These are phyloP conservation scores for Clarias magur DNA, from an alignment of 2,113 vertebrate species.

Conservation along the genomic window DNA sequence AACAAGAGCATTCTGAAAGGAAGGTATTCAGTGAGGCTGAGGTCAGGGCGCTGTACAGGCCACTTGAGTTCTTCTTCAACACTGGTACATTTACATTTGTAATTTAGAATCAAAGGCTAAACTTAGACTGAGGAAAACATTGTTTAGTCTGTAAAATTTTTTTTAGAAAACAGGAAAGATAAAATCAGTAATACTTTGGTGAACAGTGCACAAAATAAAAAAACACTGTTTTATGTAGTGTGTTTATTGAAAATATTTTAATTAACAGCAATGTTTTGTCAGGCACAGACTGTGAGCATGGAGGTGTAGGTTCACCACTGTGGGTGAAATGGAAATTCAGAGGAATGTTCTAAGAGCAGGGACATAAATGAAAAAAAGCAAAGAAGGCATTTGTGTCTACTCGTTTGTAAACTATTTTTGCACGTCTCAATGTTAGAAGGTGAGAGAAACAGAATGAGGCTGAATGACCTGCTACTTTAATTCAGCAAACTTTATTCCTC, in stretches of 20 bases:
- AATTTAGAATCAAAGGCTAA: too few relatives aligned
- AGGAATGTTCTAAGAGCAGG: constrained; percentile 49
- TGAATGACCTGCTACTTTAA: constrained; percentile 28
- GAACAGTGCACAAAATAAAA: not conserved
- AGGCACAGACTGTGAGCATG: constrained; percentile 52
- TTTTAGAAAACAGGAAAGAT: not conserved
- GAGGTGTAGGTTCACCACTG: constrained; percentile 28
- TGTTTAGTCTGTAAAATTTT: not conserved
- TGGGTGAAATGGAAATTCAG: constrained; percentile 40
- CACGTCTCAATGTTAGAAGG: constrained; percentile 39
- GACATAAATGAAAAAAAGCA: constrained; percentile 22
- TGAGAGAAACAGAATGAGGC: constrained; percentile 29
- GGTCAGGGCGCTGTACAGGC: too few relatives aligned
- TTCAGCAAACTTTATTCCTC: constrained; percentile 45
- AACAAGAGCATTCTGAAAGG: too few relatives aligned
- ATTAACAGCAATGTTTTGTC: constrained; percentile 53
- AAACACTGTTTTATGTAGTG: constrained; percentile 33
- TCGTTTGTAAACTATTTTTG: constrained; percentile 38
- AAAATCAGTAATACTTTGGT: not conserved
- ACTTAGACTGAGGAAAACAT: too few relatives aligned
- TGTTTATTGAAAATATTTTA: constrained; percentile 54
- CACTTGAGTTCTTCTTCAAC: too few relatives aligned
- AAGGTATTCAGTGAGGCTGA: too few relatives aligned
- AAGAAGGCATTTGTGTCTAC: constrained; percentile 38
- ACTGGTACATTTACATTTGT: too few relatives aligned